phyloP scores from a whole-genome alignment of 2,113 vertebrate species.

The Cyprinus carpio region DNA sequence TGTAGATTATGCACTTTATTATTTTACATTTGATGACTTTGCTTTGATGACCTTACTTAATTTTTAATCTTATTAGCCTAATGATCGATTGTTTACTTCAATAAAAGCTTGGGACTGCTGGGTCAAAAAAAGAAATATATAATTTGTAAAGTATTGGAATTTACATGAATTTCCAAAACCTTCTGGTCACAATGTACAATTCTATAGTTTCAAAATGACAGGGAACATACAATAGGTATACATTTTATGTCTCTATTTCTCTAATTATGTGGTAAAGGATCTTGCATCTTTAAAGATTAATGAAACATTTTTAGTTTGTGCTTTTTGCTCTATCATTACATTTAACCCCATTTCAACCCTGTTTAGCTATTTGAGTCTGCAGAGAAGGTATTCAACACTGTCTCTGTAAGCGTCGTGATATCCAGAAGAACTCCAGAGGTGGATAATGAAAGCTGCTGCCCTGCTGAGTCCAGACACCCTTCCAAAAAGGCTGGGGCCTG shows the following conservation, averaged over 20 bases:
- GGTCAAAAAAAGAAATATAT: background rate
- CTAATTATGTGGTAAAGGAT: background rate
- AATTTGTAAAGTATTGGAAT: background rate
- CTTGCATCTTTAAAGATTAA: background rate
- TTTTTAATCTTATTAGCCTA: too few relatives aligned
- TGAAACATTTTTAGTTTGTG: background rate
- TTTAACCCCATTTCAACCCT: background rate
- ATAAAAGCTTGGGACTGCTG: background rate
- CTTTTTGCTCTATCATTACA: too few relatives aligned
- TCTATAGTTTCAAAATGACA: background rate
- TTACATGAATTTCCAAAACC: background rate
- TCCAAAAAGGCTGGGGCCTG: conserved; percentile 18
- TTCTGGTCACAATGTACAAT: background rate
- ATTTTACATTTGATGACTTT: too few relatives aligned
- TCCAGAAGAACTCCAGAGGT: conserved; percentile 14
- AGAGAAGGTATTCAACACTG: background rate
- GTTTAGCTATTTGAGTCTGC: background rate
- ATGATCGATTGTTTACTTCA: background rate
- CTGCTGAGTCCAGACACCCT: conserved; percentile 14
- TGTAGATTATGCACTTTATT: too few relatives aligned
- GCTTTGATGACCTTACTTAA: too few relatives aligned
- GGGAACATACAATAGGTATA: background rate
- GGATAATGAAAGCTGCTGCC: conserved; percentile 17
- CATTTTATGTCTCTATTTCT: background rate
- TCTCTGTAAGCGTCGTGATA: background rate